phyloP scores from a whole-genome alignment of 30 jellyfish, hydroid and myxozoan species.

The Aurelia coerulea region DNA sequence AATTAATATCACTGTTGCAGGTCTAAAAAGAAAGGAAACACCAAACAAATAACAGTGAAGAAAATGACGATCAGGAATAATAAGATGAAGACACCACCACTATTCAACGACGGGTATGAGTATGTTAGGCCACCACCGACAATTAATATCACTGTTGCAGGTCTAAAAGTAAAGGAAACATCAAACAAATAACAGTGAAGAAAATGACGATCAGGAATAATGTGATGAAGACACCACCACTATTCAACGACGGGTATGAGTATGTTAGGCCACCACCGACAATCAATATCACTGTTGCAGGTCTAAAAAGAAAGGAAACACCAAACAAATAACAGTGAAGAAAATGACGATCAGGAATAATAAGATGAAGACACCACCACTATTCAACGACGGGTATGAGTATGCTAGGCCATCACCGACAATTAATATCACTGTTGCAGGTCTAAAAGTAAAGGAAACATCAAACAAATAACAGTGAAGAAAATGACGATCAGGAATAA shows the following conservation, averaged over 20 bases:
- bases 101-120: slow-evolving; percentile 72
- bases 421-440: slow-evolving; percentile 81
- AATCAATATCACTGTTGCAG: slow-evolving; percentile 81
- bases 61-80: slow-evolving; percentile 46
- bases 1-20: slow-evolving; percentile 81
- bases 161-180: too few relatives aligned
- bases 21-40: too few relatives aligned
- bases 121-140: slow-evolving; percentile 94
- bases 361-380: slow-evolving; percentile 53
- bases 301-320: too few relatives aligned
- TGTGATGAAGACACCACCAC: slow-evolving; percentile 54
- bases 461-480: slow-evolving; percentile 78
- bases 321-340: slow-evolving; percentile 77
- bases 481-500: slow-evolving; percentile 46
- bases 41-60: slow-evolving; percentile 77
- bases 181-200: slow-evolving; percentile 78
- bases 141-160: slow-evolving; percentile 81
- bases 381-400: slow-evolving; percentile 72
- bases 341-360: slow-evolving; percentile 46
- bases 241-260: slow-evolving; percentile 72
- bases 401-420: slow-evolving; percentile 94
- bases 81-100: slow-evolving; percentile 53
- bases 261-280: slow-evolving; percentile 94
- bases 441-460: too few relatives aligned
- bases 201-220: slow-evolving; percentile 46